A percentile compares a stretch with the other conserved stretches of the same genome.
Evolutionary conservation across 2,888 invertebrate genomes (phyloP).

Genomic region (Lomographa bimaculata): DNA sequence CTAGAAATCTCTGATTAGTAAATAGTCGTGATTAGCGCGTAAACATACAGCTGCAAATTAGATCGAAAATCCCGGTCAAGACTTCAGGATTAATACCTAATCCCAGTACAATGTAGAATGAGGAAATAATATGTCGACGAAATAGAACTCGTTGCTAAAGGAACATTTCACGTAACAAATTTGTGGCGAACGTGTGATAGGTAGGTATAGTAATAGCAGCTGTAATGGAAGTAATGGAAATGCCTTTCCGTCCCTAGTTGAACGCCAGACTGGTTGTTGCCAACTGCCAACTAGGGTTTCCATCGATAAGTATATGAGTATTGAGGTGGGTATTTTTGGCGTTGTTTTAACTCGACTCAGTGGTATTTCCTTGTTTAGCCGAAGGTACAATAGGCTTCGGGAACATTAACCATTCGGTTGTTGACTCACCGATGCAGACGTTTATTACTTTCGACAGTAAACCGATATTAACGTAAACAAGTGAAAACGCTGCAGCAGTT

Average conservation of each 20-base stretch:
- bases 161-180: slow-evolving; percentile 12
- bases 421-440: slow-evolving; percentile 38
- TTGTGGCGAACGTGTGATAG: slow-evolving; percentile 13
- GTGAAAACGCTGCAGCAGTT: slow-evolving; percentile 13
- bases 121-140: slow-evolving; percentile 11
- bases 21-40: slow-evolving; percentile 45
- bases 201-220: neutral
- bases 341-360: slow-evolving; percentile 50
- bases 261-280: slow-evolving; percentile 25
- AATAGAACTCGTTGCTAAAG: slow-evolving; percentile 3
- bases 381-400: slow-evolving; percentile 43
- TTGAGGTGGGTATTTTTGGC: slow-evolving; percentile 60
- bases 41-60: slow-evolving; percentile 46
- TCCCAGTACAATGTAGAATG: slow-evolving; percentile 20
- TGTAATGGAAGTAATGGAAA: too few relatives aligned
- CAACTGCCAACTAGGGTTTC: slow-evolving; percentile 31
- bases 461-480: slow-evolving; percentile 31
- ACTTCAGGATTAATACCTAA: slow-evolving; percentile 22
- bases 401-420: slow-evolving; percentile 44
- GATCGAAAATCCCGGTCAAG: slow-evolving; percentile 36
- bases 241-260: slow-evolving; percentile 13
- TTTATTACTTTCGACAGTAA: slow-evolving; percentile 44
- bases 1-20: slow-evolving; percentile 43
- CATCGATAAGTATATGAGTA: slow-evolving; percentile 27
- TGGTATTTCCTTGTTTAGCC: slow-evolving; percentile 65